phyloP scores from a whole-genome alignment of 1,140 invertebrate species.

The Scaptomyza pallida region DNA sequence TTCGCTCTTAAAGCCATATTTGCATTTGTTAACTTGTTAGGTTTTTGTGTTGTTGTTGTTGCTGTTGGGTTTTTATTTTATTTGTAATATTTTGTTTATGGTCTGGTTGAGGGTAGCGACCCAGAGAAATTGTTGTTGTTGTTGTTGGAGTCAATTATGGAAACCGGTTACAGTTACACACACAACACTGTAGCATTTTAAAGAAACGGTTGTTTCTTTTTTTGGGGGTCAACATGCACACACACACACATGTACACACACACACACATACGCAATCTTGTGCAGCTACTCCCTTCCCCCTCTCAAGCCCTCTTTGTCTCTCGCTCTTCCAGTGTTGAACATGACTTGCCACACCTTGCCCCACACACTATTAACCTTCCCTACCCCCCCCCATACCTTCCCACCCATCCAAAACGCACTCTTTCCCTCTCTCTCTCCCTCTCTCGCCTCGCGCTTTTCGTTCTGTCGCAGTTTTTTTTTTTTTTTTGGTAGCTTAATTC shows the following conservation, averaged over 20 bases:
- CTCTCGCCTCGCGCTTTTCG: conserved; percentile 60
- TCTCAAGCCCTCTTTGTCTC: too few species aligned
- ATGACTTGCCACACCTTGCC: conserved; percentile 31
- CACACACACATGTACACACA: conserved; percentile 2
- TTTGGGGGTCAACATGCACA: conserved; percentile 67
- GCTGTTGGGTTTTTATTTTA: too few species aligned
- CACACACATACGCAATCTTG: too few species aligned
- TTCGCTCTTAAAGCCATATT: neutral
- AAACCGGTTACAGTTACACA: conserved; percentile 74
- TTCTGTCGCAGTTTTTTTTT: conserved; percentile 14
- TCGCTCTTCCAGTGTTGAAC: conserved; percentile 26
- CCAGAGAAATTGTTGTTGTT: conserved; percentile 12
- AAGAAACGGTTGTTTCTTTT: conserved; percentile 55
- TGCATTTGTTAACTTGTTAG: conserved; percentile 14
- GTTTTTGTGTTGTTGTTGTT: too few species aligned
- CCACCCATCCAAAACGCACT: too few species aligned
- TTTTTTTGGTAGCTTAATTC: conserved; percentile 68
- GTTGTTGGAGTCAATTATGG: conserved; percentile 26
- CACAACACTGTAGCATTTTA: conserved; percentile 31
- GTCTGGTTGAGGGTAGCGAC: conserved; percentile 37
- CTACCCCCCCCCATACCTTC: conserved; percentile 4
- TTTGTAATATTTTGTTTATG: neutral
- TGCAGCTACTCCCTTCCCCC: conserved; percentile 16
- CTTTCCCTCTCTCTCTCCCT: conserved; percentile 46
- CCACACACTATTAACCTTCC: neutral